These are phyloP conservation scores for Butorides virescens DNA, from an alignment of 2,113 vertebrate species.

Conservation along the genomic window DNA sequence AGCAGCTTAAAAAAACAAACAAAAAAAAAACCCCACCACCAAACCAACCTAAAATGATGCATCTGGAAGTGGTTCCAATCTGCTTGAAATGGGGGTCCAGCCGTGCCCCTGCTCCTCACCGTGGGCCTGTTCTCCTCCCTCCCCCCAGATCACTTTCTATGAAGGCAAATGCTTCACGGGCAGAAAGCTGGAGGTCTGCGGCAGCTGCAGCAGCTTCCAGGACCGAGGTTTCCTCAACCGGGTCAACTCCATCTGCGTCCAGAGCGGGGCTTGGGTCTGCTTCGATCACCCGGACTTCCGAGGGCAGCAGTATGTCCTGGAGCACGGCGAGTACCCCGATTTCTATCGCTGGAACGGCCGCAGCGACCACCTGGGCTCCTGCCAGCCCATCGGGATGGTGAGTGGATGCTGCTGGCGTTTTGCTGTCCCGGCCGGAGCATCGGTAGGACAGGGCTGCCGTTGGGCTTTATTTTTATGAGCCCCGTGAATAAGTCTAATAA, in stretches of 20 bases:
- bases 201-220: constrained; percentile 91
- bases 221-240: constrained; percentile 89
- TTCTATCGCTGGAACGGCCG: constrained; percentile 89
- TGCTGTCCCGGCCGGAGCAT: fast-evolving
- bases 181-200: constrained; percentile 84
- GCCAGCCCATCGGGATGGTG: constrained; percentile 89
- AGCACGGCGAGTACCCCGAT: constrained; percentile 86
- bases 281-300: constrained; percentile 86
- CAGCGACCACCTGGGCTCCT: constrained; percentile 92
- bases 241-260: constrained; percentile 89
- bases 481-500: fast-evolving
- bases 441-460: fast-evolving
- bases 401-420: neutral
- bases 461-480: neutral
- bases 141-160: constrained; percentile 84
- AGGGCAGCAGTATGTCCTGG: constrained; percentile 90
- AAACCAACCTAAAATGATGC: neutral
- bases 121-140: fast-evolving
- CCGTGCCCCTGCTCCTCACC: neutral
- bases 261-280: constrained; percentile 90
- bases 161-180: constrained; percentile 91
- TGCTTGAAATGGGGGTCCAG: neutral
- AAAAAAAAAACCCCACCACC: neutral
- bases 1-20: neutral
- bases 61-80: neutral